Base-by-base conservation (phyloP, 2,888 invertebrate genomes). In the Drosophila dives region DNA sequence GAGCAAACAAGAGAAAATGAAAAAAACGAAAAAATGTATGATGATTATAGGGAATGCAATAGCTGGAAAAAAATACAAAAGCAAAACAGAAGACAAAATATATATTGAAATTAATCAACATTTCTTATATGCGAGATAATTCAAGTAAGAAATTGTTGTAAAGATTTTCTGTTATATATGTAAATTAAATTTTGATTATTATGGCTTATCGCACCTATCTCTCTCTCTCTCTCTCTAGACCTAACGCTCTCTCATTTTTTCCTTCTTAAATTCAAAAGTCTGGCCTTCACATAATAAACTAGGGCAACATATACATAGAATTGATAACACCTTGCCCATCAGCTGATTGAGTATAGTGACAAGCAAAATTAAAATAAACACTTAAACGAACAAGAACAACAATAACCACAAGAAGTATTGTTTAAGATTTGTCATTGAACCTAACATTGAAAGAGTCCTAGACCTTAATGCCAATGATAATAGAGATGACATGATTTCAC, bases 351-450 rank as follows among this genome's bases (percentile, higher is more conserved):
- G 68, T 51, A 80, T 72, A 74, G 72, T 64, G 71, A 23, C 58
- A 64, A 62, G 68, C 17, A 32, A 58, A 64, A 63, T 8, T 50
- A 20, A 48, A n/a, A 48, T 26, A 74, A 64, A 56, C 3, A 64
- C 66, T 45, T n/a, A 48, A 36, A 40, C 12, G 29, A 55, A 20
- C 33, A 58, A 49, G 56, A 67, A 72, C 59, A 48, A 69, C 51
- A 64, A 58, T 42, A 70, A 70, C 61, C 55, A 65, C 59, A 80
- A 65, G 12, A 68, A 65, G 71, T 69, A 56, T 67, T 64, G 58
- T 81, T 72, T 55, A 64, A 83, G 72, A 85, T 80, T 89, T 81
- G 83, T 85, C 87, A 87, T 80, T 89, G 80, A 87, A 87, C 89
- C 76, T 87, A 76, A 68, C 67, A 85, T 66, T 75, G 56, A 54